These are phyloP conservation scores for Silurus meridionalis DNA, from an alignment of 2,113 vertebrate genomes.

Conservation along the genomic window DNA sequence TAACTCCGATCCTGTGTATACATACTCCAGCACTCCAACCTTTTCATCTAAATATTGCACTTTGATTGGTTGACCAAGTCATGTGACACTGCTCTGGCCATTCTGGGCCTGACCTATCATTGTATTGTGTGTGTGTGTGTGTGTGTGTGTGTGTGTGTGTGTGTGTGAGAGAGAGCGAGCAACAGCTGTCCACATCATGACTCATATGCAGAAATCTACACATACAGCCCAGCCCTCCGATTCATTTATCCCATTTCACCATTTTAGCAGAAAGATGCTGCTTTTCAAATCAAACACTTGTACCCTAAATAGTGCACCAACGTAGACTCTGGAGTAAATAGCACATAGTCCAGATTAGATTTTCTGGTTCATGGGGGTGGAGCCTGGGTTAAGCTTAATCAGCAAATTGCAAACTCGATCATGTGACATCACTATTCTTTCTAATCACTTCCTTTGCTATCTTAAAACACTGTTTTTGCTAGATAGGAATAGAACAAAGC, in stretches of 20 bases:
- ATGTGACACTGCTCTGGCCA: conserved; percentile 49
- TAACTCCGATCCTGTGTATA: neutral
- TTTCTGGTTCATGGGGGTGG: neutral
- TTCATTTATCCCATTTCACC: conserved; percentile 21
- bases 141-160: too few relatives aligned
- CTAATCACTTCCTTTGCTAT: neutral
- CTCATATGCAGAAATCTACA: neutral
- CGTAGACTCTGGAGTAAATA: too few relatives aligned
- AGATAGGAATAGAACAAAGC: neutral
- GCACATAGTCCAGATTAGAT: too few relatives aligned
- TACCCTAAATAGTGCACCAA: neutral
- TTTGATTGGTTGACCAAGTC: conserved; percentile 36
- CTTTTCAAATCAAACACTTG: neutral
- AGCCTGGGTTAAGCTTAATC: neutral
- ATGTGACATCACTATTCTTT: neutral
- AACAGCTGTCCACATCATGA: conserved; percentile 5
- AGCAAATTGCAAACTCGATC: neutral
- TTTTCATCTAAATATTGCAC: neutral
- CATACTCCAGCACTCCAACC: neutral
- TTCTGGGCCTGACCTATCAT: conserved; percentile 45
- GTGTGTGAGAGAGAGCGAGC: neutral
- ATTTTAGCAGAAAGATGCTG: neutral
- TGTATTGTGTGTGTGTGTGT: neutral
- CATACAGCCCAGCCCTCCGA: conserved; percentile 14
- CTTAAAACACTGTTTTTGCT: neutral